Base-by-base conservation (phyloP, 2,888 invertebrate species). In the Epistrophe grossulariae region DNA sequence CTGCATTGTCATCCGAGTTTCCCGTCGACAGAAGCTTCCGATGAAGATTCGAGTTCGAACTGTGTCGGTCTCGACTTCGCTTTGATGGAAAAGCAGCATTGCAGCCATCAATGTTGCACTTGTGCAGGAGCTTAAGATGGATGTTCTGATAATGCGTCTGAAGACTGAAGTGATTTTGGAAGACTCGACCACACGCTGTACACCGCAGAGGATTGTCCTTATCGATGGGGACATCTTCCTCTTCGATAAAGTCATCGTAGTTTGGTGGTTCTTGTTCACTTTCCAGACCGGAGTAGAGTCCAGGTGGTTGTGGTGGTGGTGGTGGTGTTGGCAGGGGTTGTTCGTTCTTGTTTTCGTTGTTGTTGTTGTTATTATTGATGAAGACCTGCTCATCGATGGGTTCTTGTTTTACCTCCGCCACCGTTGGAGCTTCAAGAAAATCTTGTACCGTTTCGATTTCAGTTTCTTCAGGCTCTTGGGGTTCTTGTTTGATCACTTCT, bases 81-180 rank as follows among this genome's bases (percentile, higher is more conserved):
- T 98, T 98, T 0, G 98, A 98, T 7, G 98, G 97, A 92, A 99
- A 99, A 0, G 98, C 97, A 0, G 98, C 98, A 93, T 97, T 97
- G 92, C 99, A 99, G 1, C 98, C 98, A 89, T 98, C 98, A 35
- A 98, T 96, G 90, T 96, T 97, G 93, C 99, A 99, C 91, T 97
- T 97, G 93, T 98, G 98, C 96, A 98, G 97, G 83, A 98, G 93
- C 93, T 99, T 99, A 72, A 99, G 95, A 93, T 99, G 99, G 11
- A 98, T 97, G 92, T 97, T 98, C 94, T 98, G 98, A 92, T 98
- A 99, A 92, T 99, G 99, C 1, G 97, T 97, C 93, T 98, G 98
- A 31, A 98, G 96, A 68, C 97, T 97, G 91, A 98, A 98, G 90
- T 97, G 96, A 91, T 98, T 99, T 92, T 97, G 98, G 93, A 98